Percentiles rank a stretch among this genome's conserved stretches.
phyloP scores from a whole-genome alignment of 2,797 vertebrate species.

The Pseudochirops corinnae region DNA sequence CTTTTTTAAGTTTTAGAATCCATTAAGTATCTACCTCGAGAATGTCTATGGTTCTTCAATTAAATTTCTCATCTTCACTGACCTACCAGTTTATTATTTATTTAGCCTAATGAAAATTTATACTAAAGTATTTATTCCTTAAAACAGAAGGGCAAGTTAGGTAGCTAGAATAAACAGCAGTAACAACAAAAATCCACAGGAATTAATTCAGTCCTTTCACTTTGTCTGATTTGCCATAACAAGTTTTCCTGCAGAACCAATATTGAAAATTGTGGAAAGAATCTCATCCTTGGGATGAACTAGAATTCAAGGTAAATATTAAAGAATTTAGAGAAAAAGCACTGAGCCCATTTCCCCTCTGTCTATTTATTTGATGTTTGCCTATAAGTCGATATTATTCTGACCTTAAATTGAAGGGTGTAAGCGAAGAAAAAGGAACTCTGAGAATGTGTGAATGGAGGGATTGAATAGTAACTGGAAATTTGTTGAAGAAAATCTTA shows the following conservation, averaged over 20 bases:
- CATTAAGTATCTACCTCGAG: conserved; percentile 25
- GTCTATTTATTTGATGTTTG: background rate
- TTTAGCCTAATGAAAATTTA: conserved; percentile 59
- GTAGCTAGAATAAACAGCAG: background rate
- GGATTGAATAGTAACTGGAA: background rate
- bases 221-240: conserved; percentile 17
- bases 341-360: background rate
- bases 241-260: background rate
- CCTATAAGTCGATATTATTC: background rate
- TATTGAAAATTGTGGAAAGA: conserved; percentile 11
- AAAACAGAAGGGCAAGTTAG: conserved; percentile 31
- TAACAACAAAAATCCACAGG: background rate
- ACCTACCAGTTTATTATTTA: conserved; percentile 58
- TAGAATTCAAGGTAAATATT: background rate
- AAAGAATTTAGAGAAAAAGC: background rate
- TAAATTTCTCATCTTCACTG: conserved; percentile 59
- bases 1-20: conserved; percentile 38
- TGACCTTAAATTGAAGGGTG: background rate
- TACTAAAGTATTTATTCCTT: conserved; percentile 54
- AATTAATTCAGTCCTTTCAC: conserved; percentile 21
- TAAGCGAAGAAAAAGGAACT: background rate
- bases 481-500: background rate
- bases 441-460: background rate
- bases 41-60: conserved; percentile 42
- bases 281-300: background rate